phyloP scores from a whole-genome alignment of 2,113 vertebrate genomes.

The Trichechus manatus region DNA sequence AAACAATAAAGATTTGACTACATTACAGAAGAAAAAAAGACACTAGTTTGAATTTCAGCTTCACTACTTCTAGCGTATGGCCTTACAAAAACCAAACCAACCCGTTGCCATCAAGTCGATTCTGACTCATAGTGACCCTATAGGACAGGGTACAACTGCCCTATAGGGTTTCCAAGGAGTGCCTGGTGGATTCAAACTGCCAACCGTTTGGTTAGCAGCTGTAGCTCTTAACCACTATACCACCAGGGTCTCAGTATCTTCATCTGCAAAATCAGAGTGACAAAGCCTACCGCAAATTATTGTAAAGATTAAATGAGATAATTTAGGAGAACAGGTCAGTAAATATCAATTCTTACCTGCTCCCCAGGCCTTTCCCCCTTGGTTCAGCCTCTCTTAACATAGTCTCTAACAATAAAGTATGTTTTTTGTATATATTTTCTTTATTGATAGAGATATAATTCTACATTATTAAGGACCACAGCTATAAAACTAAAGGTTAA shows the following conservation, averaged over 20 bases:
- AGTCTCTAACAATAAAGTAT: background rate
- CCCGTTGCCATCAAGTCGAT: too few species aligned
- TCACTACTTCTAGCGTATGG: background rate
- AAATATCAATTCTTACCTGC: background rate
- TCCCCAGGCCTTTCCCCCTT: background rate
- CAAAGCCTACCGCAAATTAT: background rate
- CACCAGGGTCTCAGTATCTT: background rate
- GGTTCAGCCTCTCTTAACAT: background rate
- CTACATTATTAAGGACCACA: background rate
- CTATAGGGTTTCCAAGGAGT: too few species aligned
- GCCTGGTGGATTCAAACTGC: too few species aligned
- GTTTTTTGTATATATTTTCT: background rate
- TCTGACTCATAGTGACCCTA: too few species aligned
- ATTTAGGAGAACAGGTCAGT: background rate
- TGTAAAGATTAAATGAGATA: slow-evolving; percentile 34
- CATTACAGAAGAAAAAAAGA: background rate
- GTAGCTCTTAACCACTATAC: background rate
- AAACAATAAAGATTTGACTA: too few species aligned
- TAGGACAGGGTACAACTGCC: too few species aligned
- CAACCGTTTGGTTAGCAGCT: too few species aligned
- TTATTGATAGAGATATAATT: background rate
- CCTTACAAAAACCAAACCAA: background rate
- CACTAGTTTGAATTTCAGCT: background rate
- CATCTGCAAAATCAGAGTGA: slow-evolving; percentile 4
- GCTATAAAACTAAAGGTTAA: slow-evolving; percentile 32